Evolutionary conservation across 37 sponge, comb jelly and placozoan genomes (phyloP).

Genomic region (Agelas oroides): DNA sequence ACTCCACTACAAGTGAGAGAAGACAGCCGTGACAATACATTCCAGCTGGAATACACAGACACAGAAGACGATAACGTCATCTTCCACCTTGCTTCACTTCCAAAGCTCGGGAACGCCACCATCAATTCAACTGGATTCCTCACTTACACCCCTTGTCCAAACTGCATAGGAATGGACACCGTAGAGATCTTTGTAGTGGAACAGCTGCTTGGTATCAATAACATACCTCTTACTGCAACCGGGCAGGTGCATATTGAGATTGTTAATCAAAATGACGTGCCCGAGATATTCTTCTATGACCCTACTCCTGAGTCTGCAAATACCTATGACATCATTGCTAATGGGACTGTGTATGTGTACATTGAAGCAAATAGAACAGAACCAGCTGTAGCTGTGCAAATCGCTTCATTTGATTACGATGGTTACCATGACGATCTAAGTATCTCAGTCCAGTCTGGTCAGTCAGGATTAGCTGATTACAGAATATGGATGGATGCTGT

Average conservation of each 20-base stretch:
- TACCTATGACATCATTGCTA: background rate
- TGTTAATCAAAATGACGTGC: constrained; percentile 52
- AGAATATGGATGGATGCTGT: constrained; percentile 64
- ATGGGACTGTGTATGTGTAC: constrained; percentile 1
- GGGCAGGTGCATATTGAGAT: constrained; percentile 51
- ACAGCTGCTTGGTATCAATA: constrained; percentile 37
- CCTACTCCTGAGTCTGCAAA: background rate
- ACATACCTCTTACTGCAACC: constrained; percentile 40
- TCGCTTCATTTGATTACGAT: constrained; percentile 78
- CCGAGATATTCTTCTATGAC: constrained; percentile 57
- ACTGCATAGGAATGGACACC: constrained; percentile 75
- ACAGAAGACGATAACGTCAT: constrained; percentile 62
- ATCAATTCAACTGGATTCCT: constrained; percentile 56
- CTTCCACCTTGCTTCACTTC: constrained; percentile 66
- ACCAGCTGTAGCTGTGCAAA: constrained; percentile 25
- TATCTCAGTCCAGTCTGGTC: constrained; percentile 5
- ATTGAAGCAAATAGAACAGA: constrained; percentile 63
- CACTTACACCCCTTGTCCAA: constrained; percentile 72
- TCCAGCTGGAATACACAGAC: constrained; percentile 62
- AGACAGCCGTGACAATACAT: background rate
- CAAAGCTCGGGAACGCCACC: constrained; percentile 60
- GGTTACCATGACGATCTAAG: constrained; percentile 70
- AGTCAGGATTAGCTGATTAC: constrained; percentile 9
- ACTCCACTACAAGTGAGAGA: constrained; percentile 31
- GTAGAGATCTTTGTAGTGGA: constrained; percentile 58